Percentiles rank a stretch among this genome's conserved stretches.
These are phyloP conservation scores for Myrmophylax atrothorax DNA, from an alignment of 2,113 vertebrate genomes.

Conservation along the genomic window DNA sequence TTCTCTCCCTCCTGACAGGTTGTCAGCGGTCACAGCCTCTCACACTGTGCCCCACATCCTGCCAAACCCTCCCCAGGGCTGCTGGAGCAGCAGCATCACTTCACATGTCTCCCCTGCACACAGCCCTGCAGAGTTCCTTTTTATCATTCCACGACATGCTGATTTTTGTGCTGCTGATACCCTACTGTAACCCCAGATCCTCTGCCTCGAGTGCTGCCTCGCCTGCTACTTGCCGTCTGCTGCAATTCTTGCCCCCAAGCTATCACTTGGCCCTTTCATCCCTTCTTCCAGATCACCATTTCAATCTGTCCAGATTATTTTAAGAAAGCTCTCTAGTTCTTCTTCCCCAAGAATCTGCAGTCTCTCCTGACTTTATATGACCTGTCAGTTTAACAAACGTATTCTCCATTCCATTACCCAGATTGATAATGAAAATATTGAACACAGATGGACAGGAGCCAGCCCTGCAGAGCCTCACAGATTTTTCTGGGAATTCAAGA, in stretches of 20 bases:
- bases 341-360: not conserved
- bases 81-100: not conserved
- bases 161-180: not conserved
- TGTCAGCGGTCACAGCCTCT: not conserved
- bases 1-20: not conserved
- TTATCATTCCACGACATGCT: not conserved
- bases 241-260: not conserved
- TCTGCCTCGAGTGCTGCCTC: not conserved
- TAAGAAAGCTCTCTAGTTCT: not conserved
- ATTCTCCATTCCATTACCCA: slow-evolving; percentile 51
- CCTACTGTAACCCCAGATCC: not conserved
- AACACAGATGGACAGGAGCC: slow-evolving; percentile 49
- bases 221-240: not conserved
- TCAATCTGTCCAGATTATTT: not conserved
- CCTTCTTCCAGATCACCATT: slow-evolving; percentile 12
- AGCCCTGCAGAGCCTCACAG: slow-evolving; percentile 48
- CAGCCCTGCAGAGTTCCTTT: not conserved
- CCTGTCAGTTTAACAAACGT: slow-evolving; percentile 53
- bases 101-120: not conserved
- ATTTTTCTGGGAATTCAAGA: slow-evolving; percentile 58
- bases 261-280: not conserved
- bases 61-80: not conserved
- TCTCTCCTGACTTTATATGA: not conserved
- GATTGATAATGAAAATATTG: slow-evolving; percentile 60
- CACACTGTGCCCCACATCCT: not conserved